Evolutionary conservation across 2,888 invertebrate species (phyloP).

Genomic region (Tenthredo amoena): DNA sequence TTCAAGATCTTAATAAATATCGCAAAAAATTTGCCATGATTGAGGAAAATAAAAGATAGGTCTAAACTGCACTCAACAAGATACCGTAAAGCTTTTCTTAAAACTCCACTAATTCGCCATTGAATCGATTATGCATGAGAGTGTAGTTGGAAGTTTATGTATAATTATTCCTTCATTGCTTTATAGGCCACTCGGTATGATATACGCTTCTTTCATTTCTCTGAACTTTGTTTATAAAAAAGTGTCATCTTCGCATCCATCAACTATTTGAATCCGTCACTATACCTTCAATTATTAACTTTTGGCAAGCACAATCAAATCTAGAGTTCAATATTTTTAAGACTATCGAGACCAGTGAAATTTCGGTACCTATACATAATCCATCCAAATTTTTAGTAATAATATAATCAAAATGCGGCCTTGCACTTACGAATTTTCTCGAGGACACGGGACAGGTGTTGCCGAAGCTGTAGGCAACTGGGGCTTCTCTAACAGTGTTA

Average conservation of each 20-base stretch:
- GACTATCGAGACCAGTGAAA: background rate
- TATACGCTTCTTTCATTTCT: background rate
- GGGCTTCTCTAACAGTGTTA: conserved; percentile 70
- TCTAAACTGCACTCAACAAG: background rate
- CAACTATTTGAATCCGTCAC: conserved; percentile 23
- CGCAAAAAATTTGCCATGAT: background rate
- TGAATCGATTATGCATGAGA: background rate
- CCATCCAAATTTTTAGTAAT: background rate
- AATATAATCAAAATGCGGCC: conserved; percentile 56
- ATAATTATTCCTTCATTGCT: background rate
- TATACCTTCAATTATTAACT: background rate
- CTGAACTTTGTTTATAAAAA: background rate
- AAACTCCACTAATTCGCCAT: background rate
- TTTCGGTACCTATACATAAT: background rate
- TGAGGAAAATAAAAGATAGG: background rate
- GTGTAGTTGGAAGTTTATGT: background rate
- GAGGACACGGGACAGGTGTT: conserved; percentile 67
- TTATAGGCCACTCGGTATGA: background rate
- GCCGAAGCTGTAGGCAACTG: conserved; percentile 73
- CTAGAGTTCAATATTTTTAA: background rate
- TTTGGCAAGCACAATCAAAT: conserved; percentile 26
- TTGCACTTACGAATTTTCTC: conserved; percentile 66
- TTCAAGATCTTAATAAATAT: background rate
- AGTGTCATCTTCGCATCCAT: background rate
- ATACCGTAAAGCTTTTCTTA: background rate